These are phyloP conservation scores for Tillus elongatus DNA, from an alignment of 2,888 invertebrate genomes.

Conservation along the genomic window DNA sequence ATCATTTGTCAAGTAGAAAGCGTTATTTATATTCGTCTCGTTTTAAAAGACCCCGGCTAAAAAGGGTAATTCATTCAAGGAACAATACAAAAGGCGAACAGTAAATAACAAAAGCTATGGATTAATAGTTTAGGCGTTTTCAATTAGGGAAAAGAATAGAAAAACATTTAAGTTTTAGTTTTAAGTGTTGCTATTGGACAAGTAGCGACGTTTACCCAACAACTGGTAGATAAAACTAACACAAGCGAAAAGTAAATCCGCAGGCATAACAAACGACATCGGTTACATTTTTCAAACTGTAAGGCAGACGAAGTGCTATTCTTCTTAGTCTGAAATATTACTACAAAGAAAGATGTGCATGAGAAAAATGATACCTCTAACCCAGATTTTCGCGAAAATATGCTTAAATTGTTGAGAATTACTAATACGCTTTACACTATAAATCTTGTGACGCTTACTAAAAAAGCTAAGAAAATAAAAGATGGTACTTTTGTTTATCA, in stretches of 20 bases:
- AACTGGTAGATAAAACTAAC: no score
- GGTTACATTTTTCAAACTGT: constrained; percentile 36
- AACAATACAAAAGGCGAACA: neutral
- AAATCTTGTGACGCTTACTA: no score
- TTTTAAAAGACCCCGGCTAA: neutral
- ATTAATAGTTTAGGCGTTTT: constrained; percentile 1
- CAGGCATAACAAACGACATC: constrained; percentile 33
- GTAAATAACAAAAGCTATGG: no score
- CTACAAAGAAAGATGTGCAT: constrained; percentile 34
- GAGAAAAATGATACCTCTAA: constrained; percentile 34
- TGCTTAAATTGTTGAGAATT: constrained; percentile 27
- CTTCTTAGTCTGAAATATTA: constrained; percentile 38
- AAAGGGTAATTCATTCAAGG: neutral
- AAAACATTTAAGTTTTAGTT: neutral
- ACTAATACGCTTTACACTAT: constrained; percentile 2
- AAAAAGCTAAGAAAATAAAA: no score
- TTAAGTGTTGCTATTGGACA: no score
- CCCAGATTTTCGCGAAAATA: constrained; percentile 32
- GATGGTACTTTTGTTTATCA: no score
- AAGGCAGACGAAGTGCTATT: constrained; percentile 37
- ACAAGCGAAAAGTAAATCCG: constrained; percentile 28
- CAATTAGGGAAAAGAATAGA: neutral
- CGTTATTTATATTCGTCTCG: constrained; percentile 1
- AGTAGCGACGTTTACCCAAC: neutral
- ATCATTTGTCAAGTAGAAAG: neutral